These are phyloP conservation scores for Netta rufina DNA, from an alignment of 2,797 vertebrate genomes.

Conservation along the genomic window DNA sequence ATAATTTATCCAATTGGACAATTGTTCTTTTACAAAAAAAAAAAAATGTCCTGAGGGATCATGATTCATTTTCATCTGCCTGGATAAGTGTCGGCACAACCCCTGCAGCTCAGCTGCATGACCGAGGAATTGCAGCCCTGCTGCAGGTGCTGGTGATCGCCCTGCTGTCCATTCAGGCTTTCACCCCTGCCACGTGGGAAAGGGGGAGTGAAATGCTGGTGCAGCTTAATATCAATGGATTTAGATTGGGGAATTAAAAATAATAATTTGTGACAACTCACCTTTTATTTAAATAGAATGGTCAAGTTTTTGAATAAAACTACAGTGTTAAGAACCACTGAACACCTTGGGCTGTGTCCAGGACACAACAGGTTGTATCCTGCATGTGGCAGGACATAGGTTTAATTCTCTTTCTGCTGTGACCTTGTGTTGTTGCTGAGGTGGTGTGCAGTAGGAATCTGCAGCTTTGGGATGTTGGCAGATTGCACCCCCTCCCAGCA, in stretches of 20 bases:
- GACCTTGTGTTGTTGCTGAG: not conserved
- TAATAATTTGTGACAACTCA: not conserved
- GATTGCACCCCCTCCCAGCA: not conserved
- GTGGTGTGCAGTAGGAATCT: accelerated
- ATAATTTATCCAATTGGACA: constrained; percentile 42
- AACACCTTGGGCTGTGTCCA: not conserved
- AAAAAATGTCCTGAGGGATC: not conserved
- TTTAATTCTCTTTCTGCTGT: not conserved
- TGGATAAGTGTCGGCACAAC: not conserved
- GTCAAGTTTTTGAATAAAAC: not conserved
- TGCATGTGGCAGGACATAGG: not conserved
- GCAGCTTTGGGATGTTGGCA: not conserved
- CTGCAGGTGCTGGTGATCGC: not conserved
- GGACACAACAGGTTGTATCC: not conserved
- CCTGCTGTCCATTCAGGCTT: not conserved
- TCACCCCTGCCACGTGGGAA: not conserved
- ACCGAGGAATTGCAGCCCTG: not conserved
- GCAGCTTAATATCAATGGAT: not conserved
- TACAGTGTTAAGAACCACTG: not conserved
- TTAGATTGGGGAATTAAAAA: not conserved
- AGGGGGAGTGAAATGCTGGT: not conserved
- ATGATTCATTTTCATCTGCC: not conserved
- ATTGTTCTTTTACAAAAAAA: not conserved
- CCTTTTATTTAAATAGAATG: not conserved
- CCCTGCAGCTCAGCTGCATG: not conserved